Evolutionary conservation across 1,140 invertebrate genomes (phyloP).

Genomic region (Arctopsyche grandis): DNA sequence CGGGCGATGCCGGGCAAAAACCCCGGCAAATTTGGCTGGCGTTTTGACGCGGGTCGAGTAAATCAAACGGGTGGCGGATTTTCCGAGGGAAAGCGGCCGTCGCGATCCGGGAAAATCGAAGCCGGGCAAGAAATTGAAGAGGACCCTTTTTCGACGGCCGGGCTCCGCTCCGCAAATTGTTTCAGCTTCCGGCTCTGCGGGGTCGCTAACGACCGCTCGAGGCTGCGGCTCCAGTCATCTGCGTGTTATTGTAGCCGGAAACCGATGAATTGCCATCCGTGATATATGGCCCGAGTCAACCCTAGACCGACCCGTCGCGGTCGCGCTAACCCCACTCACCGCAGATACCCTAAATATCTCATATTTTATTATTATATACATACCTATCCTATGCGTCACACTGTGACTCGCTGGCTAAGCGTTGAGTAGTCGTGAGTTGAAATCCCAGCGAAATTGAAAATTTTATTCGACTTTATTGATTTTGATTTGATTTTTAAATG

Average conservation of each 20-base stretch:
- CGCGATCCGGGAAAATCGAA: not conserved
- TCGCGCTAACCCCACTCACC: slow-evolving; percentile 12
- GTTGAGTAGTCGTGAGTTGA: too few relatives aligned
- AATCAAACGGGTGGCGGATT: not conserved
- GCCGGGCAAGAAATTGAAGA: slow-evolving; percentile 1
- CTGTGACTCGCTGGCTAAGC: too few relatives aligned
- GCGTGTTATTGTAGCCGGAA: slow-evolving; percentile 47
- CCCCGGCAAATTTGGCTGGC: not conserved
- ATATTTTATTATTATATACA: not conserved
- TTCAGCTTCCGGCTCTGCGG: slow-evolving; percentile 31
- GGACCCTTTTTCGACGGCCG: not conserved
- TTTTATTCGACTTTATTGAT: too few relatives aligned
- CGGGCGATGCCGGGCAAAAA: not conserved
- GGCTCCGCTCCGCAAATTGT: slow-evolving; percentile 30
- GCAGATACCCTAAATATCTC: not conserved
- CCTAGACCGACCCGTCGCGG: not conserved
- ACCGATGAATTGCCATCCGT: slow-evolving; percentile 41
- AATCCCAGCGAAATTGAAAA: too few relatives aligned
- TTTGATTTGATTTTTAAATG: too few relatives aligned
- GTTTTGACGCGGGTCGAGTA: slow-evolving; percentile 8
- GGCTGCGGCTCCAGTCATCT: slow-evolving; percentile 22
- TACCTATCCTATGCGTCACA: too few relatives aligned
- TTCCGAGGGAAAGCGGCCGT: not conserved
- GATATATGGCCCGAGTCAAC: slow-evolving; percentile 31
- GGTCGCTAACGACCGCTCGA: slow-evolving; percentile 27